Percentiles rank a stretch among this genome's conserved stretches.
Conservation (phyloP, 1,140 invertebrate genomes). For the Heterodera schachtii region DNA sequence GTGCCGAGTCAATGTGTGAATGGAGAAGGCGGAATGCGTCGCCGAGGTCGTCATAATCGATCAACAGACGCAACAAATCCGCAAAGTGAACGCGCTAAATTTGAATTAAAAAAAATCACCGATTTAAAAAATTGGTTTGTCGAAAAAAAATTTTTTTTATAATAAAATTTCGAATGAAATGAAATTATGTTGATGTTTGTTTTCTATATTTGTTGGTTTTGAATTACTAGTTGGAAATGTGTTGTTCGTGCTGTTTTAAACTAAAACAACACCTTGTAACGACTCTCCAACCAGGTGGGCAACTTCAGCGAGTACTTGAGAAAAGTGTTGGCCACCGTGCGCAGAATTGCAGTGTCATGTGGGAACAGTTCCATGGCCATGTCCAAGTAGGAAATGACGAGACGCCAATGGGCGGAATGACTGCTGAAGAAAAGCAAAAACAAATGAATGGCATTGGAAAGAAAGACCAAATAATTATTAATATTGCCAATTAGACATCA, state of each 20-base stretch:
- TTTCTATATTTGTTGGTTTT: no score
- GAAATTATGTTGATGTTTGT: no score
- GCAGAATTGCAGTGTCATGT: conserved; percentile 40
- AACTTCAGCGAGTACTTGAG: conserved; percentile 31
- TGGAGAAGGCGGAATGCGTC: conserved; percentile 39
- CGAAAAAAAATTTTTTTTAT: no score
- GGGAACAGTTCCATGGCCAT: conserved; percentile 36
- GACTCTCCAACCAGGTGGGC: conserved; percentile 42
- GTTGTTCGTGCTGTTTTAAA: no score
- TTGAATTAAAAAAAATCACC: background rate
- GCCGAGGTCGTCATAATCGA: conserved; percentile 45
- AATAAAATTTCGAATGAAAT: no score
- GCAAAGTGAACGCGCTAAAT: conserved; percentile 44
- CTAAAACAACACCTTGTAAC: conserved; percentile 33
- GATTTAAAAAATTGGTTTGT: no score
- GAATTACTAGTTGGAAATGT: no score
- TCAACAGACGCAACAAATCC: conserved; percentile 42
- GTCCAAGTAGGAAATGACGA: conserved; percentile 49
- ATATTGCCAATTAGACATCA: background rate
- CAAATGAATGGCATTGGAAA: no score
- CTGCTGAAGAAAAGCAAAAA: conserved; percentile 32
- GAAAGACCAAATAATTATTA: no score
- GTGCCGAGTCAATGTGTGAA: conserved; percentile 31
- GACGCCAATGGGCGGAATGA: conserved; percentile 39
- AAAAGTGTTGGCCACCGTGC: conserved; percentile 42